phyloP scores from a whole-genome alignment of 37 sponge, comb jelly and placozoan genomes.

The Axinella damicornis region DNA sequence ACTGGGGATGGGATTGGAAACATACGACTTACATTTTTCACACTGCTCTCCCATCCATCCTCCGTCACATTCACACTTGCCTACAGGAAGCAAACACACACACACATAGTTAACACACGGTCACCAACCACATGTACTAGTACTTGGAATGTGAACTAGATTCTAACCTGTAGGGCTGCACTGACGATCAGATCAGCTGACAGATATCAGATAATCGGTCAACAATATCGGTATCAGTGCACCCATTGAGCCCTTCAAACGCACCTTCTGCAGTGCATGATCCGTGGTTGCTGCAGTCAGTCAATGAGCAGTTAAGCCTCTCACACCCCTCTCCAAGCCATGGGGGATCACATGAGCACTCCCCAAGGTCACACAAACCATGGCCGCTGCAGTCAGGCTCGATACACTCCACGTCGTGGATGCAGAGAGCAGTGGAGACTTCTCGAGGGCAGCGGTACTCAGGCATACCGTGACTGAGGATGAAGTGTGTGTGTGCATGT shows the following conservation, averaged over 20 bases:
- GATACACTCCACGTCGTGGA: constrained; percentile 79
- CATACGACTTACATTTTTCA: constrained; percentile 52
- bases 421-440: constrained; percentile 90
- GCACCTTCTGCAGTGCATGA: constrained; percentile 52
- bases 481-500: not conserved
- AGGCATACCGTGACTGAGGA: constrained; percentile 16
- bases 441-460: constrained; percentile 86
- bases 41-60: constrained; percentile 85
- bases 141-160: no score
- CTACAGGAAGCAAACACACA: constrained; percentile 27
- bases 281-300: constrained; percentile 74
- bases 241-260: not conserved
- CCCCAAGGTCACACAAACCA: constrained; percentile 77
- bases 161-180: no score
- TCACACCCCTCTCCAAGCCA: constrained; percentile 79
- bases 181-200: not conserved
- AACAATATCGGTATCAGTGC: not conserved
- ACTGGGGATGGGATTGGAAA: not conserved
- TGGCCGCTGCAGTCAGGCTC: constrained; percentile 76
- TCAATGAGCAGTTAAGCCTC: constrained; percentile 58
- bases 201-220: not conserved
- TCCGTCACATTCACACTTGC: constrained; percentile 70
- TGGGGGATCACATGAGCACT: constrained; percentile 69
- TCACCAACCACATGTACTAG: not conserved
- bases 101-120: not conserved